Evolutionary conservation across 2,797 vertebrate species (phyloP), one percentile per base, ranked within the genome.

Genomic region (Gouania willdenowi): DNA sequence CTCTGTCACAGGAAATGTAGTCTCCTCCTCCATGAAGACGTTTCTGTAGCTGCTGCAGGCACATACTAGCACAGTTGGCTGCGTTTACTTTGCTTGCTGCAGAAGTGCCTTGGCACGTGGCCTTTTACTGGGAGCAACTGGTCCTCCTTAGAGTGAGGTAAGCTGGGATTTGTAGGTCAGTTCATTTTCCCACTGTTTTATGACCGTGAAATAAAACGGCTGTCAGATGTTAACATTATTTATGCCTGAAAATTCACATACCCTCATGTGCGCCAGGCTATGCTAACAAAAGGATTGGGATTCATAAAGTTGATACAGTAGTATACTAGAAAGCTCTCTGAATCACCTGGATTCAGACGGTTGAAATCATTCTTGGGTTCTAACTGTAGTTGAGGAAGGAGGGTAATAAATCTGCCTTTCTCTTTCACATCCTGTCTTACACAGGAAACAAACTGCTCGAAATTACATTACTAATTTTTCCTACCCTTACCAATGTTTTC

Each of bases 381-480:
- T 4, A 8, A n/a, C 30, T 7, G 4, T 5, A 41, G 19, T 49
- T 30, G 4, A 17, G 11, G 14, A 40, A 36, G n/a, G 17, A 4
- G 34, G 13, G 23, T 32, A 24, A 26, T 28, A n/a, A 30, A 40
- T 49, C 13, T 35, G 11, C 38, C 34, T 45, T 47, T 44, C 2
- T 3, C 14, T 14, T 14, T 14, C 2, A 20, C 32, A 40, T 61
- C 56, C 50, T 52, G 64, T 74, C 79, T 72, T 69, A 74, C 36
- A 79, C 66, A 75, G 77, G 75, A 79, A 79, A 56, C 66, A 15
- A 56, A 16, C 28, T 5, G n/a, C 22, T n/a, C n/a, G n/a, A n/a
- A n/a, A n/a, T 56, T 24, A 30, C 28, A 64, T 51, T 30, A 26
- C 12, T 32, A 38, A 59, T 41, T 9, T 47, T 21, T 8, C 1